Percentiles rank a stretch among this genome's conserved stretches.
phyloP scores from a whole-genome alignment of 2,888 invertebrate species.

The Allophyes oxyacanthae region DNA sequence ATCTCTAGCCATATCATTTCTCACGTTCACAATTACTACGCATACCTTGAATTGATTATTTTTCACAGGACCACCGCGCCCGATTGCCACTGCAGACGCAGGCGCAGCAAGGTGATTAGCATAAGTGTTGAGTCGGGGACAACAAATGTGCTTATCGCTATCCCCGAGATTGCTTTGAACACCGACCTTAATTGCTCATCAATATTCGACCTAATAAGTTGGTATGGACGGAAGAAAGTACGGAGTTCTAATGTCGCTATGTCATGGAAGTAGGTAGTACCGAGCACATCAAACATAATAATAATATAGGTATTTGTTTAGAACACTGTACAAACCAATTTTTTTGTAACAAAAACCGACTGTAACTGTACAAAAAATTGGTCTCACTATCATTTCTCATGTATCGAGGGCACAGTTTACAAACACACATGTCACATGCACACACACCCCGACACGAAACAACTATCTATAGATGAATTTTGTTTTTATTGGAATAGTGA shows the following conservation, averaged over 20 bases:
- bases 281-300: no score
- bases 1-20: conserved; percentile 36
- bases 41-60: conserved; percentile 12
- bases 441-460: no score
- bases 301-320: no score
- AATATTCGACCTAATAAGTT: conserved; percentile 80
- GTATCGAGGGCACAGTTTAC: no score
- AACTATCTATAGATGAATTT: no score
- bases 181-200: conserved; percentile 87
- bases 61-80: conserved; percentile 36
- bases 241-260: conserved; percentile 1
- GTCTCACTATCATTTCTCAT: no score
- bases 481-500: no score
- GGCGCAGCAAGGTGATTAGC: conserved; percentile 67
- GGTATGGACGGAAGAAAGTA: conserved; percentile 60
- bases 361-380: no score
- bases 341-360: no score
- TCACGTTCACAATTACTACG: conserved; percentile 31
- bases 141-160: conserved; percentile 83
- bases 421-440: no score
- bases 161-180: conserved; percentile 78
- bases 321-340: no score
- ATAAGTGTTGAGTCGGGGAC: conserved; percentile 75
- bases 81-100: conserved; percentile 8
- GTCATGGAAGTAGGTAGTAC: no score